Evolutionary conservation across 2,113 vertebrate species (phyloP), one percentile per base, ranked within the genome.

Genomic region (Andinoacara biseriatus): DNA sequence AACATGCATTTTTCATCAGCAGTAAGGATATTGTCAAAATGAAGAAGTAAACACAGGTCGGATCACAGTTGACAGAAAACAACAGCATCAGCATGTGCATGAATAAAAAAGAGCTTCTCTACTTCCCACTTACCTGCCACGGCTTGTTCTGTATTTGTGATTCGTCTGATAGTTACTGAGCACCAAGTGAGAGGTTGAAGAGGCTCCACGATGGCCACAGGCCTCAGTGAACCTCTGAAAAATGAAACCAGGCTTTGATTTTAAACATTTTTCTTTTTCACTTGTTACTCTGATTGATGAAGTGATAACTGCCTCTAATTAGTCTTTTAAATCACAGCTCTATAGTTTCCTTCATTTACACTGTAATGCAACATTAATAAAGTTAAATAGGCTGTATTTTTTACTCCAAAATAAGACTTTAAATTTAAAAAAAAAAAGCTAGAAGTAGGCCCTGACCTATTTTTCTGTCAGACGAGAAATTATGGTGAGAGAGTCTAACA

Each of bases 51-150:
- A 78, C 80, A 65, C 74, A 74, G 69, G 78, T 20, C 74, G 58
- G 80, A 76, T 76, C 26, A 33, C 72, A 80, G 35, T 38, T 78
- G 40, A 87, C 63, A 43, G 60, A 81, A 83, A 81, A 87, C 81
- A 85, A 72, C 17, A 63, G 43, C 10, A 74, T 81, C 77, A 78
- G 67, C 67, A 54, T 72, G 67, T 2, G 10, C 52, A 54, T 72
- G 46, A 72, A 72, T 52, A 18, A 72, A 72, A 9, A 72, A 33
- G 67, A 29, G 65, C 46, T n/a, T 72, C 65, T 72, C 29, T 72
- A 72, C 26, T 52, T 72, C 82, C 52, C 58, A 14, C 76, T 80
- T 61, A 24, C 43, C 74, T 86, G 49, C 72, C 57, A 83, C 76
- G n/a, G 49, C 75, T 60, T 24, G n/a, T 52, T 82, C 35, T 77